Evolutionary conservation across 1,140 invertebrate genomes (phyloP).

Genomic region (Saccostrea echinata): DNA sequence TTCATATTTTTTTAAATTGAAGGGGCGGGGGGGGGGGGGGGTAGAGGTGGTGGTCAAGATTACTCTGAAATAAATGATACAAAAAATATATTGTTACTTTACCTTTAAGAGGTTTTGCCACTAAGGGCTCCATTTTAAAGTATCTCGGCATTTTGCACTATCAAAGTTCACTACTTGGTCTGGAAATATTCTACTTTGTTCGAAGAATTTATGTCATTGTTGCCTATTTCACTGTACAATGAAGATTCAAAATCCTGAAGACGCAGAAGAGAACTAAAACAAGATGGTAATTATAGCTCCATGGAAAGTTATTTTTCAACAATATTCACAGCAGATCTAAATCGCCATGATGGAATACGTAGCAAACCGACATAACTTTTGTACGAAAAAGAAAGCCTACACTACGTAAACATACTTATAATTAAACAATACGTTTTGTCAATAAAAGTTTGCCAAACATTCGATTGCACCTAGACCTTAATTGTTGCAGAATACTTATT

Average conservation of each 20-base stretch:
- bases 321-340: neutral
- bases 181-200: too few relatives aligned
- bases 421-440: slow-evolving; percentile 20
- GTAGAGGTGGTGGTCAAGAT: too few relatives aligned
- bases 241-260: neutral
- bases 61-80: too few relatives aligned
- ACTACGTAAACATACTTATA: neutral
- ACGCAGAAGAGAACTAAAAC: neutral
- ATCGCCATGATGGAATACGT: neutral
- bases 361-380: neutral
- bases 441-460: neutral
- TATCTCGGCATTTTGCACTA: neutral
- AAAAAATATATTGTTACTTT: too few relatives aligned
- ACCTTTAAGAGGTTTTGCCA: slow-evolving; percentile 7
- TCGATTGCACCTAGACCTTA: neutral
- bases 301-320: neutral
- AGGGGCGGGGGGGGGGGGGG: too few relatives aligned
- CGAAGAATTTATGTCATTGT: neutral
- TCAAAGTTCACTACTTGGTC: neutral
- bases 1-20: too few relatives aligned
- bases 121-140: slow-evolving; percentile 27
- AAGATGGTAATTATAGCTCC: neutral
- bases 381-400: neutral
- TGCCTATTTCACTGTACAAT: neutral
- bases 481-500: neutral